Conservation (phyloP, 2,113 vertebrate species). For the Lutjanus erythropterus region DNA sequence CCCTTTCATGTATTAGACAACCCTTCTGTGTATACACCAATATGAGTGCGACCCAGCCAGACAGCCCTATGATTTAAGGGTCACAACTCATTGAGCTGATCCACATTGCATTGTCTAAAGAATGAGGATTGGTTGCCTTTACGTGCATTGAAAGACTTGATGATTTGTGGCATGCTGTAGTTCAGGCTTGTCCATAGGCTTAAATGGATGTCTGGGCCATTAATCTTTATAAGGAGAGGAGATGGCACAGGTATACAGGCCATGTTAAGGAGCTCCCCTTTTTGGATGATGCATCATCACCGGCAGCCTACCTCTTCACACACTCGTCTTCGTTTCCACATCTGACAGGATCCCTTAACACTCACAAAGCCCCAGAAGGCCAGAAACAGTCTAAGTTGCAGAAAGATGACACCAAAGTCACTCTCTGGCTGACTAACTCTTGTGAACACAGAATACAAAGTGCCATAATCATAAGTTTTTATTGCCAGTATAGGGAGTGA, state of each 20-base stretch:
- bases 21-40: conserved; percentile 1
- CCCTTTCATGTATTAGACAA: not conserved
- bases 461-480: conserved; percentile 8
- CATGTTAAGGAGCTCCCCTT: conserved; percentile 29
- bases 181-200: conserved; percentile 1
- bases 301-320: conserved; percentile 2
- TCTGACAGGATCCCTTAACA: conserved; percentile 38
- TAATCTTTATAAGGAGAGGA: conserved; percentile 63
- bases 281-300: conserved; percentile 41
- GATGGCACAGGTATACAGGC: conserved; percentile 18
- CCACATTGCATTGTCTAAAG: conserved; percentile 25
- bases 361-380: conserved; percentile 7
- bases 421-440: conserved; percentile 21
- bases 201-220: conserved; percentile 45
- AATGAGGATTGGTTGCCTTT: conserved; percentile 32
- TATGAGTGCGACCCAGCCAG: not conserved
- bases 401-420: conserved; percentile 33
- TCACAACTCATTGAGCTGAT: conserved; percentile 31
- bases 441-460: conserved; percentile 14
- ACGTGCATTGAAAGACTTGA: conserved; percentile 16
- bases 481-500: not conserved
- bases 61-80: conserved; percentile 14
- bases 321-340: conserved; percentile 36
- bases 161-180: conserved; percentile 29
- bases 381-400: not conserved